Conservation (phyloP, 1,140 invertebrate genomes). For the Papilio xuthus region DNA sequence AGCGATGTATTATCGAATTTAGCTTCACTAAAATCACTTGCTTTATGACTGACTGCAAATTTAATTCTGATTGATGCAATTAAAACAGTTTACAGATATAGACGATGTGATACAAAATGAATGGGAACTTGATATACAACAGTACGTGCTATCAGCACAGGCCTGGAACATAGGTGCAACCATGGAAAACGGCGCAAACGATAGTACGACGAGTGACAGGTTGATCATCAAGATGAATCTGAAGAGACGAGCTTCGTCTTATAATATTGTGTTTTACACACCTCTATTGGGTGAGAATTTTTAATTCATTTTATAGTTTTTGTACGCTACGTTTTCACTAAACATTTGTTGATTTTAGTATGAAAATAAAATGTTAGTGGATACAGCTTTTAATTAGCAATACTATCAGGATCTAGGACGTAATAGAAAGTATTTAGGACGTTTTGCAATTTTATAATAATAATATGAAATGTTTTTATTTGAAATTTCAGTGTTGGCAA, state of each 20-base stretch:
- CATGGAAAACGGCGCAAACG: constrained; percentile 36
- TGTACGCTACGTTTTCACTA: neutral
- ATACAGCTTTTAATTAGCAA: neutral
- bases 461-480: constrained; percentile 2
- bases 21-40: too few relatives aligned
- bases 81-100: constrained; percentile 56
- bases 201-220: constrained; percentile 56
- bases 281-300: constrained; percentile 61
- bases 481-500: constrained; percentile 60
- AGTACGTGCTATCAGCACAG: constrained; percentile 42
- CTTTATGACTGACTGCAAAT: neutral
- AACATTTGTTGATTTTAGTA: neutral
- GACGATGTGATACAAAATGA: constrained; percentile 56
- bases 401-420: neutral
- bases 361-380: too few relatives aligned
- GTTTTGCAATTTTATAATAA: neutral
- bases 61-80: constrained; percentile 20
- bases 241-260: constrained; percentile 51
- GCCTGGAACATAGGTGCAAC: constrained; percentile 47
- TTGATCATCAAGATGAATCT: constrained; percentile 53
- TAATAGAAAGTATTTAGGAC: too few relatives aligned
- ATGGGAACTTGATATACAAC: constrained; percentile 53
- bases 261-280: constrained; percentile 70
- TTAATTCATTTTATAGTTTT: neutral
- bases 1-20: too few relatives aligned